These are phyloP conservation scores for Microhierax caerulescens DNA, from an alignment of 2,797 vertebrate genomes.

Conservation along the genomic window DNA sequence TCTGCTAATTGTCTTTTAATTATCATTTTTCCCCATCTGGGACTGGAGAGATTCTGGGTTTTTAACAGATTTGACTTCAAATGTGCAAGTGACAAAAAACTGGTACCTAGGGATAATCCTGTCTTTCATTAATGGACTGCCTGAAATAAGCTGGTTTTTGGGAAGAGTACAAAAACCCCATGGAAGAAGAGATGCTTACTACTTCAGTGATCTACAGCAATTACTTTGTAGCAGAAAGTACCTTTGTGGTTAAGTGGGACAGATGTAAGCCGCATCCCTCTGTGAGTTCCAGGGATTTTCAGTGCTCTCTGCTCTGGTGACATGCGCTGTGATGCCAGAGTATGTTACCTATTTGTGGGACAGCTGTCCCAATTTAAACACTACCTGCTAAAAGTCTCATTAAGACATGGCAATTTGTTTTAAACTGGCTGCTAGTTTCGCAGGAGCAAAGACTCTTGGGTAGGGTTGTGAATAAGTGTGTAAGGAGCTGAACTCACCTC, in stretches of 20 bases:
- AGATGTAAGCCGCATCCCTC: neutral
- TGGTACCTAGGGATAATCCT: neutral
- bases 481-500: neutral
- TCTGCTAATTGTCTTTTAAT: constrained; percentile 5
- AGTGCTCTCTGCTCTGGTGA: neutral
- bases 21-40: neutral
- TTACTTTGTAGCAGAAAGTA: neutral
- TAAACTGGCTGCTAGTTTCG: neutral
- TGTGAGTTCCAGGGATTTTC: neutral
- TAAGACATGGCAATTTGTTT: neutral
- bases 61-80: neutral
- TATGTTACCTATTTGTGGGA: fast-evolving
- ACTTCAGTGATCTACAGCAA: neutral
- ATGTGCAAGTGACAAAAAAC: neutral
- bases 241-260: neutral
- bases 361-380: neutral
- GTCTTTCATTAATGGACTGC: neutral
- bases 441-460: neutral
- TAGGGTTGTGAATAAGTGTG: neutral
- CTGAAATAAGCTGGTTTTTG: neutral
- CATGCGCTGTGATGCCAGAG: neutral
- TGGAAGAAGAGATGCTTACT: neutral
- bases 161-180: neutral
- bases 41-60: neutral
- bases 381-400: neutral